Evolutionary conservation across 1,140 invertebrate genomes (phyloP), one percentile per base, ranked within the genome.

Genomic region (Agrypnia vestita): DNA sequence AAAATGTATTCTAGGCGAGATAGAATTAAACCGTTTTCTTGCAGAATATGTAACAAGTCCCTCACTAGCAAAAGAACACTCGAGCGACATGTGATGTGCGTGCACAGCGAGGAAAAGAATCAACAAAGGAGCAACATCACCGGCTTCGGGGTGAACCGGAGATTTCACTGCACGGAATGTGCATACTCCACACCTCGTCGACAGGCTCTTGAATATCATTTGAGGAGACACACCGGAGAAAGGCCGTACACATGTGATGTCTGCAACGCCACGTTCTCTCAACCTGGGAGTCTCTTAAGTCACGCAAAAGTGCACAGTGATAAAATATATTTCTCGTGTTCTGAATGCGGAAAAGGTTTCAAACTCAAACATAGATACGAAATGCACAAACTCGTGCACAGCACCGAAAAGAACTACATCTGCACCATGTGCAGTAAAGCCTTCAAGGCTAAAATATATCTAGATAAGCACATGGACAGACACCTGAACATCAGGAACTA

Each of bases 271-370:
- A 85, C 85, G 3, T 93, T 93, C 84, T 91, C 89, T 9, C 90
- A 91, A 81, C 87, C 87, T 15, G 86, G 89, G 4, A 88, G 88
- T 74, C 83, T 91, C 3, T 84, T 84, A 59, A 87, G 87, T 19
- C 91, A 91, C 84, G 82, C 84, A 19, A 89, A 88, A 80, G 90
- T 86, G 44, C 91, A 92, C 75, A 89, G 86, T 73, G 84, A 84
- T 53, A 82, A 82, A 46, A 87, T 85, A 61, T 88, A 89, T 64
- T 93, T 88, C 82, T 92, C 90, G 35, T 94, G 93, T 84, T 85
- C 90, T 17, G 81, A 90, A 55, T 93, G 93, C 86, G 91, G 92
- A 13, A 91, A 92, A 84, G 90, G 91, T 85, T 93, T 93, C 86
- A 91, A 92, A 83, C 86, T 87, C 84, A 86, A 86, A 44, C 86